Evolutionary conservation across 37 sponge, comb jelly and placozoan genomes (phyloP), one percentile per base, ranked within the genome.

Genomic region (Beroe ovata): DNA sequence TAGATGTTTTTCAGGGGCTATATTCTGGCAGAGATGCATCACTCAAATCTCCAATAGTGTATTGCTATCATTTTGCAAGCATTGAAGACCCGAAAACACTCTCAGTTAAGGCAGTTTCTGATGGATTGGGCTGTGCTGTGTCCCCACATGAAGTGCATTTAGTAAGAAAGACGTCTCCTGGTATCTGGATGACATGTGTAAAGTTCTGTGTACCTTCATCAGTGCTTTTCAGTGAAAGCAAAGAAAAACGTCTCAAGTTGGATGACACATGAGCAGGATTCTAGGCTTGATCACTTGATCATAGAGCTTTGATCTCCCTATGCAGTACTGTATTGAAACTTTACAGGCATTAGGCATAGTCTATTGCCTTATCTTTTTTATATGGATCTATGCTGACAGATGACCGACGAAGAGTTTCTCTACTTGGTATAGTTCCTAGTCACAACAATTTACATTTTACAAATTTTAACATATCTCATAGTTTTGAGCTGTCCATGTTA

Each of bases 1-100:
- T 95, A 84, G 93, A 92, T 72, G 90, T 64, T 0, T 90, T 92
- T 28, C 16, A 26, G 19, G 92, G 92, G 0, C 59, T 91, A 0
- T 34, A 63, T 20, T 18, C 60, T 25, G 91, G 90, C 20, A 8
- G 28, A 22, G 21, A 39, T 6, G 41, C 6, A 19, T 1, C 1
- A 40, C 8, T 20, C 8, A 42, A 42, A 42, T 35, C 84, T 42
- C 42, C 54, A 0, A 41, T n/a, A 36, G 84, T 77, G 18, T 77
- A 32, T 19, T 77, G 84, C 41, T 77, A 77, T 77, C 84, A 77
- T 36, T 77, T 77, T 77, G 84, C 84, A n/a, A 21, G n/a, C 25
- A 42, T 77, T 39, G 84, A 77, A 42, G 42, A 30, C 8, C 84
- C 84, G 20, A 25, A n/a, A 23, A 35, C 2, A 77, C 8, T 21